Evolutionary conservation across 2,797 vertebrate genomes (phyloP).

Genomic region (Liasis olivaceus): DNA sequence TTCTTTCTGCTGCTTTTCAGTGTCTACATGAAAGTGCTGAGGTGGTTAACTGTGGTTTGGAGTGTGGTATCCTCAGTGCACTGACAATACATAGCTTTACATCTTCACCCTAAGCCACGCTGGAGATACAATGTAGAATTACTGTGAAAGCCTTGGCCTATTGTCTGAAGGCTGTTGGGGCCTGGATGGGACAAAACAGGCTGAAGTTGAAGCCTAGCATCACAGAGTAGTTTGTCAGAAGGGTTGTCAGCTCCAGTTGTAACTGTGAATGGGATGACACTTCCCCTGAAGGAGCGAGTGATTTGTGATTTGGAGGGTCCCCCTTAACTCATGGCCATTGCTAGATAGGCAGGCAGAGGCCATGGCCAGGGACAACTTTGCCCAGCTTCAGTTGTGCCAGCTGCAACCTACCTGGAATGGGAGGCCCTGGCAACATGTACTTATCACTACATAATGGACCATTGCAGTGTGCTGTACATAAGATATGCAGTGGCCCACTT

Average conservation of each 20-base stretch:
- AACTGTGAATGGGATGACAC: neutral
- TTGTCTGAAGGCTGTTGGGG: neutral
- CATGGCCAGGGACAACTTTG: neutral
- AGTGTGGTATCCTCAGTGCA: neutral
- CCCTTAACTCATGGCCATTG: neutral
- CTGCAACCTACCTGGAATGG: neutral
- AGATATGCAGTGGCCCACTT: too few relatives aligned
- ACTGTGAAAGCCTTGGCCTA: neutral
- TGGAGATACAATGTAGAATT: neutral
- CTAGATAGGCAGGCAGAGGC: neutral
- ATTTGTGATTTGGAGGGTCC: neutral
- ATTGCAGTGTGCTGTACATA: too few relatives aligned
- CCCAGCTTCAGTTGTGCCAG: neutral
- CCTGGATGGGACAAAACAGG: neutral
- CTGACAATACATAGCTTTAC: neutral
- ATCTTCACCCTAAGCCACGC: neutral
- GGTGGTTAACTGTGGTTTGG: neutral
- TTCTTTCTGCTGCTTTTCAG: neutral
- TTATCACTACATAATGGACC: too few relatives aligned
- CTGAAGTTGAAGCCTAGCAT: neutral
- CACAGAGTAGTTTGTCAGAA: neutral
- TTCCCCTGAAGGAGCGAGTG: neutral
- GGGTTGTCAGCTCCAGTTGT: neutral
- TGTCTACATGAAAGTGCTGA: neutral
- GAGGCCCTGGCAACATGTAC: neutral